These are phyloP conservation scores for Sinopyrophorus schimmeli DNA, from an alignment of 2,888 invertebrate genomes.

Conservation along the genomic window DNA sequence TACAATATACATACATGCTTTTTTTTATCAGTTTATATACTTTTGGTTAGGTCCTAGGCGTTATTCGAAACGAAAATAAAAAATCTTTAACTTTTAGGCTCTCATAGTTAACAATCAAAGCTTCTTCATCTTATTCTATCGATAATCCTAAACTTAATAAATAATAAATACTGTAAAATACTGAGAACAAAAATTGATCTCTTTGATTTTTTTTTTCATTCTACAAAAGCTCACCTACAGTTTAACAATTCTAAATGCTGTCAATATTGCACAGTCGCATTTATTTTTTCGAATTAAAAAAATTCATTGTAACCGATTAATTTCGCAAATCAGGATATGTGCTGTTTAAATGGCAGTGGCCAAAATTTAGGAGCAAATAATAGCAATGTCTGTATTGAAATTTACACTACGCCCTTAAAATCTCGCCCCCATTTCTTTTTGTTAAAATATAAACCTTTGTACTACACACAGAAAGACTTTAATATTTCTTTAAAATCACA, in stretches of 20 bases:
- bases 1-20: conserved; percentile 23
- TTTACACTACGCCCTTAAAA: conserved; percentile 39
- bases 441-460: neutral
- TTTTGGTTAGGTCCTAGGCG: conserved; percentile 21
- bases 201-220: conserved; percentile 5
- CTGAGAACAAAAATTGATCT: conserved; percentile 25
- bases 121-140: conserved; percentile 20
- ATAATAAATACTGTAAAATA: conserved; percentile 27
- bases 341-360: conserved; percentile 50
- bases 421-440: conserved; percentile 2
- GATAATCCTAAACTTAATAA: conserved; percentile 18
- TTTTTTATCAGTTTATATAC: conserved; percentile 16
- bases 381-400: conserved; percentile 53
- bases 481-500: conserved; percentile 13
- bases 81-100: conserved; percentile 22
- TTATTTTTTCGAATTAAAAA: conserved; percentile 13
- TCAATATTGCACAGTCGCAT: conserved; percentile 23
- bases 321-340: conserved; percentile 33
- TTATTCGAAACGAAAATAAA: conserved; percentile 14
- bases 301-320: conserved; percentile 16
- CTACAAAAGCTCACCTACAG: conserved; percentile 26
- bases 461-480: too few species aligned
- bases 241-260: conserved; percentile 27
- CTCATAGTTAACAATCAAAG: conserved; percentile 25
- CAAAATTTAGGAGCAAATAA: conserved; percentile 41